Base-by-base conservation (phyloP, 1,140 invertebrate genomes). In the Philotrypesis tridentata region DNA sequence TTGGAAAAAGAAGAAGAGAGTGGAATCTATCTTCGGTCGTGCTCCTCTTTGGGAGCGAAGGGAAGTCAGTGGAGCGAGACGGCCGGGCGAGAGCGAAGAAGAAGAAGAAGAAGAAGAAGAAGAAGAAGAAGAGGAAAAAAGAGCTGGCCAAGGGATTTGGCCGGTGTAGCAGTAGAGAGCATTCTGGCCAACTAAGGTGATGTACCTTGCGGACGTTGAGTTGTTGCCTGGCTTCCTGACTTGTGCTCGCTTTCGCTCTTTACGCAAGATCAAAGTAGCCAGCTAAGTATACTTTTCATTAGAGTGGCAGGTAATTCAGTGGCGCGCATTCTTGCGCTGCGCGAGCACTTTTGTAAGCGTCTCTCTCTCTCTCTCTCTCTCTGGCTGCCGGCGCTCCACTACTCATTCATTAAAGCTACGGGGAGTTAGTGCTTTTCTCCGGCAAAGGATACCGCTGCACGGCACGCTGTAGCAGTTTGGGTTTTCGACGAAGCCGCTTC, bases 231-330 rank as follows among this genome's bases (percentile, higher is more conserved):
- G 60, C 63, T 84, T 84, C 77, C 76, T 27, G 37, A 71, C 33
- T 61, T 7, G 43, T n/a, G 8, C 31, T 65, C 74, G 8, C 72
- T 63, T 81, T 43, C 21, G 31, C 68, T 82, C 48, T 82, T 61
- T 43, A 67, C 55, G 27, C 70, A 67, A 82, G 75, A 82, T 78
- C 75, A 82, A 82, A 82, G 81, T 78, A 73, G 25, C 71, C 33
- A 61, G 68, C 74, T 78, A 67, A 82, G 81, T 78, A 78, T 82
- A 82, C 81, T 82, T 82, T 82, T 82, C 81, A 82, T 82, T 82
- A 82, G 81, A 82, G 75, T 73, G 70, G 29, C 61, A 70, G 27
- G 61, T n/a, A 27, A 61, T 55, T 74, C 71, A 72, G 29, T 43
- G 78, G 55, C 48, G 68, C 40, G 63, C n/a, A 68, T 70, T 55